Base-by-base conservation (phyloP, 1,140 invertebrate species). In the Varroa destructor region DNA sequence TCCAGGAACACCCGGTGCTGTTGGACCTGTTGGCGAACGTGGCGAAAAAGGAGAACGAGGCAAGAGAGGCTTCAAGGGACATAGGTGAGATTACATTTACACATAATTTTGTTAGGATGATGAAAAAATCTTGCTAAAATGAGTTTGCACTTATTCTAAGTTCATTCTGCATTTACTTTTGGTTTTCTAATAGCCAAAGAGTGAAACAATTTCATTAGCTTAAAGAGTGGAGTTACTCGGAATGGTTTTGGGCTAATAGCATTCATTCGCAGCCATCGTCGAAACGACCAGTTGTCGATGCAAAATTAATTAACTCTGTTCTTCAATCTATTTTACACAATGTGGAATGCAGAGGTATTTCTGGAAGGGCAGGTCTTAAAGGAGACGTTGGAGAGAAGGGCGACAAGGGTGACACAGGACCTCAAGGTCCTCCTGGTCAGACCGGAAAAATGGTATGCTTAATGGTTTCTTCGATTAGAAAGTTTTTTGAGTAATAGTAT, bases 371-470 rank as follows among this genome's bases (percentile, higher is more conserved):
- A 72, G 88, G 88, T 14, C 74, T 84, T 0, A 88, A 87, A 77
- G 88, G 88, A 1, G 85, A 87, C 12, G 80, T 83, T 75, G 88
- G 88, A 8, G 87, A 89, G 77, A 85, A 84, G 71, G 88, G 88
- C 42, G 84, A 88, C 75, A 81, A 82, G 74, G 87, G 87, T 1
- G 76, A 78, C 36, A 82, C 81, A 51, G 87, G 87, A 8, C 78
- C 81, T 1, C 74, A 77, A 56, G 88, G 88, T 8, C 82, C 82
- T 6, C 77, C 81, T 71, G 87, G 87, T 14, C 79, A 80, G 1
- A 87, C 88, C 80, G 88, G 88, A 74, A 83, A 85, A 74, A 74
- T 75, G 71, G 85, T 86, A 81, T 80, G 76, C 71, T 36, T 64
- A 42, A 10, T 37, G 1, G 12, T 43, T 40, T 43, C 54, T 73